phyloP scores from a whole-genome alignment of 2,113 vertebrate genomes.

The Perognathus longimembris region DNA sequence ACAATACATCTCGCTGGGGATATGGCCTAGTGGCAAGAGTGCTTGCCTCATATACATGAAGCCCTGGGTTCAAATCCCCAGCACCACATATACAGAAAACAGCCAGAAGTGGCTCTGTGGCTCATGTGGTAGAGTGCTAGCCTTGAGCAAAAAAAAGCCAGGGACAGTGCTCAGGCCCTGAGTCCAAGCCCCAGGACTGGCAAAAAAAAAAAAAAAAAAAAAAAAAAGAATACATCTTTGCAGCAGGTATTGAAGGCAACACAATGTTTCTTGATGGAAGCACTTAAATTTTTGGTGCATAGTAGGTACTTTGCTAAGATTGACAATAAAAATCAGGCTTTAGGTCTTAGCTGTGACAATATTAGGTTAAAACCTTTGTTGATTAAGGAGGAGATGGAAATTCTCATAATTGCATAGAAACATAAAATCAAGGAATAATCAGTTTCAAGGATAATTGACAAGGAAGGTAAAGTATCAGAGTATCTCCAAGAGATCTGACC shows the following conservation, averaged over 20 bases:
- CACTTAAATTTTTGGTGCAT: neutral
- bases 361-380: neutral
- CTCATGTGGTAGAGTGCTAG: too few species aligned
- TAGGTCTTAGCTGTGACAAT: neutral
- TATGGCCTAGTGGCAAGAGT: too few species aligned
- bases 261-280: neutral
- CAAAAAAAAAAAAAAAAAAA: too few species aligned
- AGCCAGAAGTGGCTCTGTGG: too few species aligned
- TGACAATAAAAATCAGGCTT: neutral
- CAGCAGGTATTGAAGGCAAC: neutral
- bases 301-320: neutral
- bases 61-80: too few species aligned
- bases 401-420: neutral
- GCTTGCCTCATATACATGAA: too few species aligned
- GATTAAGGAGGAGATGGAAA: neutral
- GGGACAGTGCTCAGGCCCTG: too few species aligned
- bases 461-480: fast-evolving
- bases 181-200: too few species aligned
- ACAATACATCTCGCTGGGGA: neutral
- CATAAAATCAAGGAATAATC: neutral
- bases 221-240: neutral
- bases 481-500: neutral
- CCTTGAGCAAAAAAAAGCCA: too few species aligned
- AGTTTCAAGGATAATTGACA: neutral
- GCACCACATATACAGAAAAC: too few species aligned